Evolutionary conservation across 2,113 vertebrate species (phyloP), one percentile per base, ranked within the genome.

Genomic region (Myotis davidii): DNA sequence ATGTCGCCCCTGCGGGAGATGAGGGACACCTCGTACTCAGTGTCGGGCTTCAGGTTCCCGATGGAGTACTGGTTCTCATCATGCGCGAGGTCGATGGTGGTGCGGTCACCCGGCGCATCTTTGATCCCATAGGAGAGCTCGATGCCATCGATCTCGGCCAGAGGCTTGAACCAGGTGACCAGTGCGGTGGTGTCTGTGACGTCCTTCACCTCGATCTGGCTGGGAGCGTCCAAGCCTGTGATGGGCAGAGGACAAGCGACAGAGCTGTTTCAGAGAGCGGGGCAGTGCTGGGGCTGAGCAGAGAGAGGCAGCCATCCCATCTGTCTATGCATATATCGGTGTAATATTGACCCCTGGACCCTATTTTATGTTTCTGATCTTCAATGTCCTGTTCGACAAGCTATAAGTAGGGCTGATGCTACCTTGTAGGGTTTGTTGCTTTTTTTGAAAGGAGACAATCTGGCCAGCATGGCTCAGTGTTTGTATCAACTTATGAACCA

Each of bases 81-180:
- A 2, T 98, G 98, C 0, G 99, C 98, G 91, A 99, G 99, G 7
- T 99, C 98, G 1, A 99, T 97, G 67, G 98, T 98, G 7, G 98
- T 99, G 79, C 98, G 99, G 95, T 99, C 99, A 0, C 98, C 97
- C 0, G 99, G 99, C 67, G 97, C 91, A 0, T 98, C 98, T 96
- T 98, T 99, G 72, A 99, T 99, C 32, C 99, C 99, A 0, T 99
- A 99, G 0, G 98, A 99, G 81, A 99, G 95, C 32, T 98, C 99
- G 2, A 99, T 90, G 3, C 98, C 97, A 0, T 99, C 99, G 0
- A 99, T 99, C 74, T 99, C 98, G 29, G 99, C 99, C 91, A 99
- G 96, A 3, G 99, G 99, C 90, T 99, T 99, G 97, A 98, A 98
- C 99, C 99, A 99, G 0, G 99, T 99, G 97, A 99, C 98, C 42